Evolutionary conservation across 2,888 invertebrate species (phyloP), one percentile per base, ranked within the genome.

Genomic region (Shargacucullia verbasci): DNA sequence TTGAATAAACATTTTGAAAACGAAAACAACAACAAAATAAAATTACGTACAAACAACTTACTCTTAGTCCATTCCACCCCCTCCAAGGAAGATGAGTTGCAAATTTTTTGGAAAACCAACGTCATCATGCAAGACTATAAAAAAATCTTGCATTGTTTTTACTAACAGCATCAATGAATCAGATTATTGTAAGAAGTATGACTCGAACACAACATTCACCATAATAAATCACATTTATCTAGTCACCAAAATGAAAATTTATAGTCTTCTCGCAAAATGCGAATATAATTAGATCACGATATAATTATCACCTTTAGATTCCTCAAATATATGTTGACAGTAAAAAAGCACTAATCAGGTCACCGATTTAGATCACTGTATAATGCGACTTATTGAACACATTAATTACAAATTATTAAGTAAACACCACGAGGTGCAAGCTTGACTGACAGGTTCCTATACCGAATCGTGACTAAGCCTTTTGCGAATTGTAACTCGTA

Each of bases 191-290:
- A 15, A 46, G 15, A 37, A 56, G n/a, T 56, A 59, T 57, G 57
- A 67, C 59, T 63, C 76, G 61, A 45, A 52, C 45, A 69, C 37
- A 6, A 69, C 37, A 6, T 34, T 13, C 62, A 57, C 46, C 41
- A 53, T 56, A 40, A 67, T 70, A 65, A 67, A 78, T 71, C 76
- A 71, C 46, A 66, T 45, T 75, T 59, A 66, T 77, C 70, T 62
- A 54, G 62, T 44, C 66, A 59, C 63, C 37, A 20, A 35, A 14
- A 47, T 48, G 31, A 37, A 67, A 57, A 64, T 50, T 45, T 49
- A 29, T 10, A 25, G 34, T 31, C 47, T 59, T 46, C 50, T 45
- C 7, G 12, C 40, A 40, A 40, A 40, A 47, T 20, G 20, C 20
- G 20, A 20, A 2, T 8, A 52, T n/a, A n/a, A n/a, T n/a, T n/a